These are phyloP conservation scores for Linnaemya vulpina DNA, from an alignment of 2,888 invertebrate species.

Conservation along the genomic window DNA sequence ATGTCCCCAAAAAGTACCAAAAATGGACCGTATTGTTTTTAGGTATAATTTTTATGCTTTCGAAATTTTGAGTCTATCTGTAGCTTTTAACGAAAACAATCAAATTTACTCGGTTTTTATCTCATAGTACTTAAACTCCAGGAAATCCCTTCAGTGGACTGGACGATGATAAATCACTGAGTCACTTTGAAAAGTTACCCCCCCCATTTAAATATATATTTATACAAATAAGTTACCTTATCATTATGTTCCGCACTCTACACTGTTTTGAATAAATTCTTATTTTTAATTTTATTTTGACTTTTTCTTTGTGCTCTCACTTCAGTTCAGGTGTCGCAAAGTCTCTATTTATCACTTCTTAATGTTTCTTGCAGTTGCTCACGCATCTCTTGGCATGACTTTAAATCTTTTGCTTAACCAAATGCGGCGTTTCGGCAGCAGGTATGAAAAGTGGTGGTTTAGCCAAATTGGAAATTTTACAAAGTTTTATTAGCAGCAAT, in stretches of 20 bases:
- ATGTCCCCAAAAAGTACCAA: too few relatives aligned
- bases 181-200: too few relatives aligned
- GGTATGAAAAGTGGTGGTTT: conserved; percentile 47
- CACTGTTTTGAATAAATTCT: background rate
- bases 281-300: background rate
- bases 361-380: background rate
- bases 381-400: conserved; percentile 43
- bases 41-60: too few relatives aligned
- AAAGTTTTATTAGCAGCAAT: conserved; percentile 60
- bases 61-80: too few relatives aligned
- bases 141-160: too few relatives aligned
- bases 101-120: too few relatives aligned
- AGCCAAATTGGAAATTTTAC: conserved; percentile 65
- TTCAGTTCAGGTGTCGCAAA: conserved; percentile 43
- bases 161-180: too few relatives aligned
- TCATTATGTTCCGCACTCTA: background rate
- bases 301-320: background rate
- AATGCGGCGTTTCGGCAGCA: conserved; percentile 42
- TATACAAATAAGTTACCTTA: conserved; percentile 2
- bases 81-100: too few relatives aligned
- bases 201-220: too few relatives aligned
- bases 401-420: conserved; percentile 64
- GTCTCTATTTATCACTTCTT: conserved; percentile 61
- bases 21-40: too few relatives aligned
- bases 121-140: too few relatives aligned